Percentiles rank a stretch among this genome's conserved stretches.
These are phyloP conservation scores for Casuarius casuarius DNA, from an alignment of 2,113 vertebrate species.

Conservation along the genomic window DNA sequence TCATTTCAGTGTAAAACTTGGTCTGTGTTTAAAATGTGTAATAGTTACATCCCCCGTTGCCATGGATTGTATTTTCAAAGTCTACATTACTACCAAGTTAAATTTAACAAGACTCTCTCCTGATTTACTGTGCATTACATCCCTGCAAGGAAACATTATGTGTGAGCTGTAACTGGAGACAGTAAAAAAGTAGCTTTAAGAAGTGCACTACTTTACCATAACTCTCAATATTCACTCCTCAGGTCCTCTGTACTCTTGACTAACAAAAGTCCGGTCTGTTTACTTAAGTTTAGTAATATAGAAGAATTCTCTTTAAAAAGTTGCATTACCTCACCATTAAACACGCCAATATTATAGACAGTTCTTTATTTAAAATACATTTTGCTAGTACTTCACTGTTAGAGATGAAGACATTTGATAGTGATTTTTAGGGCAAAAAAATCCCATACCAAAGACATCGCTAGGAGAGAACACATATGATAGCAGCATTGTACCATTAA, in stretches of 20 bases:
- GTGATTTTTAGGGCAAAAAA: not conserved
- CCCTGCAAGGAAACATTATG: conserved; percentile 25
- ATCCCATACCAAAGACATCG: not conserved
- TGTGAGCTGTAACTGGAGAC: conserved; percentile 25
- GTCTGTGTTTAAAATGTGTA: not conserved
- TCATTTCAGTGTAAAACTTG: not conserved
- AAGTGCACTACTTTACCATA: not conserved
- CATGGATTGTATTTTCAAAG: conserved; percentile 41
- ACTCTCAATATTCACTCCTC: not conserved
- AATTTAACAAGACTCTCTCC: conserved; percentile 27
- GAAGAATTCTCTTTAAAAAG: not conserved
- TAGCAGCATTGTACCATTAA: not conserved
- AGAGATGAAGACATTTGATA: conserved; percentile 5
- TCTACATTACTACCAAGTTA: not conserved
- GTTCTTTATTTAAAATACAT: not conserved
- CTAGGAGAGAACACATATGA: not conserved
- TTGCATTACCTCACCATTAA: not conserved
- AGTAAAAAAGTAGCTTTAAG: not conserved
- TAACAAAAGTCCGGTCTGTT: not conserved
- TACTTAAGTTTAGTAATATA: not conserved
- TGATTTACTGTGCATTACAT: conserved; percentile 35
- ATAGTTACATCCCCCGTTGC: not conserved
- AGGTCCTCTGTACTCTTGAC: not conserved
- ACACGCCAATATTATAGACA: not conserved
- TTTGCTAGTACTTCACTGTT: not conserved